Evolutionary conservation across 2,113 vertebrate species (phyloP).

Genomic region (Chelonoidis abingdonii): DNA sequence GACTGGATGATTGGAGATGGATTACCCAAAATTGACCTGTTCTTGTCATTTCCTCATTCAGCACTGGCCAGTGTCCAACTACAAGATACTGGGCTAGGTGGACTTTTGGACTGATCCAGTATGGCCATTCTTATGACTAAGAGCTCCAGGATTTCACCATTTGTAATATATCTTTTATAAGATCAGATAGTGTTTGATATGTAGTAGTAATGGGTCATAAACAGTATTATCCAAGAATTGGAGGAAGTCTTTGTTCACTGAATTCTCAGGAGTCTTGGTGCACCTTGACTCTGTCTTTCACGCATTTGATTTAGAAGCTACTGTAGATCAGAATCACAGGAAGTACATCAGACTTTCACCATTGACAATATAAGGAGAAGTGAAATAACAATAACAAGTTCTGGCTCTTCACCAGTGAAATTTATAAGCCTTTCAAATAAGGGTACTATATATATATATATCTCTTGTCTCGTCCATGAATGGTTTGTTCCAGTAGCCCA

Average conservation of each 20-base stretch:
- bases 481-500: too few relatives aligned
- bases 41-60: background rate
- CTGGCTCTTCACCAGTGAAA: constrained; percentile 21
- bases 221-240: background rate
- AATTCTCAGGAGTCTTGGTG: constrained; percentile 12
- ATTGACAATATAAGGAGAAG: background rate
- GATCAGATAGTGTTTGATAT: background rate
- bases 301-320: background rate
- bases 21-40: background rate
- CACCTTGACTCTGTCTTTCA: constrained; percentile 22
- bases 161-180: accelerated
- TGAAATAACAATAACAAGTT: background rate
- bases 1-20: background rate
- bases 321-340: background rate
- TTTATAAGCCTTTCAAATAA: constrained; percentile 22
- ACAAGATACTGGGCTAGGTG: background rate
- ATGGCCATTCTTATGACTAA: background rate
- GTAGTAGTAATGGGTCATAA: background rate
- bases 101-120: background rate
- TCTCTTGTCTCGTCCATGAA: too few relatives aligned
- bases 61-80: too few relatives aligned
- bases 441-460: accelerated
- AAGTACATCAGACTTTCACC: constrained; percentile 10
- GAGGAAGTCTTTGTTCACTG: background rate
- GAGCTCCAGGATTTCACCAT: background rate